Evolutionary conservation across 2,113 vertebrate genomes (phyloP).

Genomic region (Xiphophorus hellerii): DNA sequence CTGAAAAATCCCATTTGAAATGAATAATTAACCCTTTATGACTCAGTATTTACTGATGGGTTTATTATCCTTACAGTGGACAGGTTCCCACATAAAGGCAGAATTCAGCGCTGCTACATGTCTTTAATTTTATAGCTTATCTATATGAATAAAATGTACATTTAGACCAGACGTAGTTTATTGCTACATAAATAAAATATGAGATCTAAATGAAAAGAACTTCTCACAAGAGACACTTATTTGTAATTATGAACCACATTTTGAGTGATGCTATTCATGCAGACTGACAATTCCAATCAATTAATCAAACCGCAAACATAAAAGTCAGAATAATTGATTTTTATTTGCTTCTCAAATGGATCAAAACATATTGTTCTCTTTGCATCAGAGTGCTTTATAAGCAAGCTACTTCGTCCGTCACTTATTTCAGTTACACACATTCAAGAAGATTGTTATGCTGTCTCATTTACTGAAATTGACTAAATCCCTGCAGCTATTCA

Average conservation of each 20-base stretch:
- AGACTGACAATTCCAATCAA: not conserved
- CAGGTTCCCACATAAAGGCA: not conserved
- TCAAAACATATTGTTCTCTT: not conserved
- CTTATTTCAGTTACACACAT: no score
- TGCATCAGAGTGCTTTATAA: not conserved
- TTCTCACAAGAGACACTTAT: not conserved
- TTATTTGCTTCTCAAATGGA: not conserved
- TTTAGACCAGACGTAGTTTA: not conserved
- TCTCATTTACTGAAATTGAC: not conserved
- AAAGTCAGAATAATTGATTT: not conserved
- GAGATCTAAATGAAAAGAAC: not conserved
- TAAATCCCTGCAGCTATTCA: not conserved
- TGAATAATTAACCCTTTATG: constrained; percentile 17
- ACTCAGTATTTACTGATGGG: not conserved
- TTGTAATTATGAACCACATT: not conserved
- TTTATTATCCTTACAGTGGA: not conserved
- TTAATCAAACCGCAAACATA: not conserved
- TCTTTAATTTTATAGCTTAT: not conserved
- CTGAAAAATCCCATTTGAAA: constrained; percentile 8
- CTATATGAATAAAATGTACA: constrained; percentile 9
- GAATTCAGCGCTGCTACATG: not conserved
- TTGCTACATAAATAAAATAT: not conserved
- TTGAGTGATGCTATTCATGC: not conserved
- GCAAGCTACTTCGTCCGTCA: no score
- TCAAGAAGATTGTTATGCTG: no score